Base-by-base conservation (phyloP, 2,113 vertebrate species). In the Ochotona curzoniae region DNA sequence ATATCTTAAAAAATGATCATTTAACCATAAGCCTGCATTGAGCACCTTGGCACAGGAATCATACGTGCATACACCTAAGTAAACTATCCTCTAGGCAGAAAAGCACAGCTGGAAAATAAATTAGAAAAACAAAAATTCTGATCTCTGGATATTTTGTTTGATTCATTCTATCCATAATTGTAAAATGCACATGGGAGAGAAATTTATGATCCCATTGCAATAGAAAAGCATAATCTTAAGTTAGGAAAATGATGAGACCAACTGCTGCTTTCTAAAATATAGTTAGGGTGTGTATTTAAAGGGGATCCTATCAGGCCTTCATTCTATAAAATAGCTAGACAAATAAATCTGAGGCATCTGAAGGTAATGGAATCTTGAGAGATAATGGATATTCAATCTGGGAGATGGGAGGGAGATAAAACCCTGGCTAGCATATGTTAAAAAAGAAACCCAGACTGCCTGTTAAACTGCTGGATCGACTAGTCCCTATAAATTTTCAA, bases 341-440 rank as follows among this genome's bases (percentile, higher is more conserved):
- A 97, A 97, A 97, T 97, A 97, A 96, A 97, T 97, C 96, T 96
- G 92, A 94, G 90, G 78, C 92, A 96, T 96, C 91, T 87, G 87
- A 94, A 74, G 93, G 87, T 88, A 97, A 96, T 90, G 92, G 96
- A 94, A 97, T 96, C 93, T 91, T 88, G 73, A 94, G 63, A 97
- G 96, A 97, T 95, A 97, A 97, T 97, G 96, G 96, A 97, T 96
- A 97, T 97, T 96, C 97, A 97, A 93, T 97, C 96, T 96, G 96
- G 93, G 93, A 97, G 90, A 95, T 96, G 91, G 44, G 85, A 93
- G 89, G 82, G 79, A 96, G 96, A 97, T 96, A 97, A 97, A 97
- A 92, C 85, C 93, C 92, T 93, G 96, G 96, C 90, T 20, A 83
- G 79, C 66, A 66, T 80, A 88, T 66, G 76, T 91, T 87, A 86